Percentiles rank a stretch among this genome's conserved stretches.
Conservation (phyloP, 2,113 vertebrate species). For the Phalacrocorax carbo region DNA sequence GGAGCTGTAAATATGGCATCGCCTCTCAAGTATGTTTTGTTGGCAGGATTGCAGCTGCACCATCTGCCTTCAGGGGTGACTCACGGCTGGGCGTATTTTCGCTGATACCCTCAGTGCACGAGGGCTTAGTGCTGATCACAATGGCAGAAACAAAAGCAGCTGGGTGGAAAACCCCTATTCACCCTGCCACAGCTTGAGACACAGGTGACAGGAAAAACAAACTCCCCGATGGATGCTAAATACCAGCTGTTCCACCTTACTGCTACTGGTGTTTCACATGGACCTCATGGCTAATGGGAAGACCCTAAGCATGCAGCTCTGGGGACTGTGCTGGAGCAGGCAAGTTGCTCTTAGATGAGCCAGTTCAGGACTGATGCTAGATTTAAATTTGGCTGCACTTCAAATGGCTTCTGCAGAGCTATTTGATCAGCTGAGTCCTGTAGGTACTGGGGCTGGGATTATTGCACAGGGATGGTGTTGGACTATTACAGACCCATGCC, state of each 20-base stretch:
- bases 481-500: not conserved
- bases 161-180: not conserved
- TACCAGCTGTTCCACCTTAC: not conserved
- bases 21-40: rapidly evolving
- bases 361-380: not conserved
- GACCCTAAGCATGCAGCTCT: rapidly evolving
- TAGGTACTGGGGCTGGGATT: not conserved
- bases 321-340: not conserved
- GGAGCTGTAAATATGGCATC: rapidly evolving
- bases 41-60: rapidly evolving
- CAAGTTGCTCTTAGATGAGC: rapidly evolving
- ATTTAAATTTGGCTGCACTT: not conserved
- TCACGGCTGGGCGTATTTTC: not conserved
- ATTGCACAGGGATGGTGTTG: not conserved
- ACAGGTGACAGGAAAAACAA: not conserved
- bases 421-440: not conserved
- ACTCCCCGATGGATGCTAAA: not conserved
- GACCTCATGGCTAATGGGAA: rapidly evolving
- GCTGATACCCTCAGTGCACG: rapidly evolving
- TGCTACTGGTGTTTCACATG: not conserved
- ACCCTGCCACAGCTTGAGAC: not conserved
- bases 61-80: not conserved
- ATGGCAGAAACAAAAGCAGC: not conserved
- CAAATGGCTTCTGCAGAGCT: not conserved
- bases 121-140: not conserved